Conservation (phyloP, 64 coral and sea anemone genomes). For the Catalaphyllia jardinei region DNA sequence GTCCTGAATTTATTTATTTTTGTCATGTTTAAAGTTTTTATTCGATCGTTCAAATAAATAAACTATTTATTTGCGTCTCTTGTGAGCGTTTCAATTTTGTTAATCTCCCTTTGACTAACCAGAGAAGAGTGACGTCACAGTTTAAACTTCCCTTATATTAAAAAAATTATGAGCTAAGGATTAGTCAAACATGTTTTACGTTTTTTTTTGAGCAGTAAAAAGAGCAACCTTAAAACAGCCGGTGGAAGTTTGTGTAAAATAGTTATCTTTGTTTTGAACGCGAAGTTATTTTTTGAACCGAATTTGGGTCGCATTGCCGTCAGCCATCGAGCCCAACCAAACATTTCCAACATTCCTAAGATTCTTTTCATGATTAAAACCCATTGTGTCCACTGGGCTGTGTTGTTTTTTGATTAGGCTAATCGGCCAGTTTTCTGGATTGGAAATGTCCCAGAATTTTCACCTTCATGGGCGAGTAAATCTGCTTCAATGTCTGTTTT, state of each 20-base stretch:
- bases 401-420: slow-evolving; percentile 27
- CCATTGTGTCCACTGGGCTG: neutral
- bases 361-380: slow-evolving; percentile 6
- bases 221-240: neutral
- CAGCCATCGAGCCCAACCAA: neutral
- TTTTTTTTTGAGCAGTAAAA: too few relatives aligned
- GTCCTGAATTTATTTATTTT: too few relatives aligned
- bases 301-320: neutral
- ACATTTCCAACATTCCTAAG: slow-evolving; percentile 20
- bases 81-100: too few relatives aligned
- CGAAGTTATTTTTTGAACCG: neutral
- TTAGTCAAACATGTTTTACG: too few relatives aligned
- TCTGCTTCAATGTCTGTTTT: neutral
- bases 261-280: neutral
- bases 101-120: too few relatives aligned
- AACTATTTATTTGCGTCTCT: too few relatives aligned
- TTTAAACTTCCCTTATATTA: too few relatives aligned
- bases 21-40: too few relatives aligned
- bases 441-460: neutral
- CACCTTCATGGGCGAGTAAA: slow-evolving; percentile 1
- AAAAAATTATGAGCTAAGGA: too few relatives aligned
- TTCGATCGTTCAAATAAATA: too few relatives aligned
- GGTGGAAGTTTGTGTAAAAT: neutral
- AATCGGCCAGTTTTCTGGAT: slow-evolving; percentile 26
- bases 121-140: too few relatives aligned